Evolutionary conservation across 2,888 invertebrate genomes (phyloP), one percentile per base, ranked within the genome.

Genomic region (Leucoma salicis): DNA sequence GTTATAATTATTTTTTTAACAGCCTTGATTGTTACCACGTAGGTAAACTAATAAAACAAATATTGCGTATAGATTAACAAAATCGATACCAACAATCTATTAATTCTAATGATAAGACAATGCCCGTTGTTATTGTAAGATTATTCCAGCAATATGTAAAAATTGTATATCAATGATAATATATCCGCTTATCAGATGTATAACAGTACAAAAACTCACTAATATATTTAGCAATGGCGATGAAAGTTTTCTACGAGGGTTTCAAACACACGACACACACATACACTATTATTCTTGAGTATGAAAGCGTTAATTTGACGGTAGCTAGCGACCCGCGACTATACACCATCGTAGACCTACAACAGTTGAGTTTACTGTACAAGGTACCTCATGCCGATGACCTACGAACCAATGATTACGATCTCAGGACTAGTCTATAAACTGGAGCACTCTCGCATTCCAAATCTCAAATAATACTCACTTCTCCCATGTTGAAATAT

Each of bases 401-500:
- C 83, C 85, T 82, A 78, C 81, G 83, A 81, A 80, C 82, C 63
- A 65, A 60, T 70, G 77, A 74, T 74, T 66, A 68, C 70, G 62
- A 75, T 70, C 74, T 60, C 68, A 73, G 76, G 70, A 72, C 67
- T 67, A 65, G 65, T 67, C 63, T 58, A n/a, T n/a, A 57, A 78
- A 81, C 74, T 78, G 63, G 80, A 80, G 69, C 79, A 77, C 54
- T 49, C 62, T 65, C 71, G 75, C 75, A 76, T 78, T 76, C 75
- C 72, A 13, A 13, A 37, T 11, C 31, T 3, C 25, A 48, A 61
- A 54, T 50, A 57, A 31, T 81, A 88, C 88, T 89, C 70, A 89
- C 88, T 80, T 89, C 88, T 67, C 81, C 78, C 88, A 89, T 89
- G 48, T 63, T 78, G 74, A 66, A 61, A 68, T 57, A 62, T 57